Percentiles rank a stretch among this genome's conserved stretches.
These are phyloP conservation scores for Perodicticus potto DNA, from an alignment of 2,797 vertebrate species.

Conservation along the genomic window DNA sequence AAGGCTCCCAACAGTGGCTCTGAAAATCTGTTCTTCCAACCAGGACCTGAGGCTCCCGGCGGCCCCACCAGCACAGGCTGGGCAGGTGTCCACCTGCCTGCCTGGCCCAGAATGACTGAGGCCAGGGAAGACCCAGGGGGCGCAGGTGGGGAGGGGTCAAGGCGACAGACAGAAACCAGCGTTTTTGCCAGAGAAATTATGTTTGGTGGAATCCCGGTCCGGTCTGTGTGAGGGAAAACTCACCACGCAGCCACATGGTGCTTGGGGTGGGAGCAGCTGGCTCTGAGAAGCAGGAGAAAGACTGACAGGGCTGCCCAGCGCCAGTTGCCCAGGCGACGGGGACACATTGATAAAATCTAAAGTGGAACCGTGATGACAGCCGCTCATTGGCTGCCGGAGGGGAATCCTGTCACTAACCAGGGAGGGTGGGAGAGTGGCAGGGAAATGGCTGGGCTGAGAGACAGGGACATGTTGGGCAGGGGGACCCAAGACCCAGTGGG, in stretches of 20 bases:
- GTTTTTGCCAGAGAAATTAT: slow-evolving; percentile 87
- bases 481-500: neutral
- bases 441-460: slow-evolving; percentile 7
- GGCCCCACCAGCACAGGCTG: neutral
- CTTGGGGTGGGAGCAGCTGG: slow-evolving; percentile 71
- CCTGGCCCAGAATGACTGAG: slow-evolving; percentile 80
- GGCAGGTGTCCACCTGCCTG: slow-evolving; percentile 48
- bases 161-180: slow-evolving; percentile 71
- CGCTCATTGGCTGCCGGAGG: slow-evolving; percentile 85
- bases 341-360: slow-evolving; percentile 88
- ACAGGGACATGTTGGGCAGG: slow-evolving; percentile 42
- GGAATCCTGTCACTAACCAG: neutral
- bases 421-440: slow-evolving; percentile 28
- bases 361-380: slow-evolving; percentile 84
- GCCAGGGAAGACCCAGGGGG: slow-evolving; percentile 28
- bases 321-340: slow-evolving; percentile 88
- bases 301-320: slow-evolving; percentile 86
- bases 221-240: slow-evolving; percentile 84
- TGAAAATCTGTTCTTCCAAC: neutral
- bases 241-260: slow-evolving; percentile 90
- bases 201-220: slow-evolving; percentile 89
- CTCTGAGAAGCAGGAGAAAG: slow-evolving; percentile 87
- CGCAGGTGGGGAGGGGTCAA: neutral
- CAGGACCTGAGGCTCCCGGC: neutral
- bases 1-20: neutral